These are phyloP conservation scores for Tachystola acroxantha DNA, from an alignment of 2,888 invertebrate species.

Conservation along the genomic window DNA sequence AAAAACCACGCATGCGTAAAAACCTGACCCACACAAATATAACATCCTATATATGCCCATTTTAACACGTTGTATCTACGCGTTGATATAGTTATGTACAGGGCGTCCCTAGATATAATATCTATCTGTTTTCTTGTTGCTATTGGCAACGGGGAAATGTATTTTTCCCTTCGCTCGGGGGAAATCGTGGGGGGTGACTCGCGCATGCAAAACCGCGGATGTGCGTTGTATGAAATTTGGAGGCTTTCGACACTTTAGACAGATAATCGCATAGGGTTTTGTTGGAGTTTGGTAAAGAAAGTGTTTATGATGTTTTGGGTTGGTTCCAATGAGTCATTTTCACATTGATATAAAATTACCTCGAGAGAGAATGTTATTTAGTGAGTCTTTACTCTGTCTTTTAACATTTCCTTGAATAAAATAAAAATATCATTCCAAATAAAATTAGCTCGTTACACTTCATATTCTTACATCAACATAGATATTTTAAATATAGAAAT, in stretches of 20 bases:
- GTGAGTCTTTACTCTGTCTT: no score
- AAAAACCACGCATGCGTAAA: constrained; percentile 75
- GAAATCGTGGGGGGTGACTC: constrained; percentile 17
- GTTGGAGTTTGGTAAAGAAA: no score
- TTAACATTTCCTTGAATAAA: no score
- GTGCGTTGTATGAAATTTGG: constrained; percentile 21
- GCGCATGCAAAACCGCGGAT: constrained; percentile 35
- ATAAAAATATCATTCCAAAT: no score
- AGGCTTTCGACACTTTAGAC: constrained; percentile 6
- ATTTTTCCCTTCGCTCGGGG: constrained; percentile 45
- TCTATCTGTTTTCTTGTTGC: constrained; percentile 64
- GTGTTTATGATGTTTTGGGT: neutral
- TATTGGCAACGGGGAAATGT: constrained; percentile 58
- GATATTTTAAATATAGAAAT: no score
- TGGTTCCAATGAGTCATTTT: neutral
- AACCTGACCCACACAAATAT: constrained; percentile 61
- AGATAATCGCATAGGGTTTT: no score
- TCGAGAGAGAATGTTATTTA: no score
- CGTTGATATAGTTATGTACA: constrained; percentile 37
- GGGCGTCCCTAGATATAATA: constrained; percentile 55
- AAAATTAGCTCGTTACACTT: no score
- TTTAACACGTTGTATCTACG: constrained; percentile 40
- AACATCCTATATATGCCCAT: constrained; percentile 51
- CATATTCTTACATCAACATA: no score
- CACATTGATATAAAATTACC: no score